Conservation (phyloP, 2,888 invertebrate species). For the Drosophila incognita region DNA sequence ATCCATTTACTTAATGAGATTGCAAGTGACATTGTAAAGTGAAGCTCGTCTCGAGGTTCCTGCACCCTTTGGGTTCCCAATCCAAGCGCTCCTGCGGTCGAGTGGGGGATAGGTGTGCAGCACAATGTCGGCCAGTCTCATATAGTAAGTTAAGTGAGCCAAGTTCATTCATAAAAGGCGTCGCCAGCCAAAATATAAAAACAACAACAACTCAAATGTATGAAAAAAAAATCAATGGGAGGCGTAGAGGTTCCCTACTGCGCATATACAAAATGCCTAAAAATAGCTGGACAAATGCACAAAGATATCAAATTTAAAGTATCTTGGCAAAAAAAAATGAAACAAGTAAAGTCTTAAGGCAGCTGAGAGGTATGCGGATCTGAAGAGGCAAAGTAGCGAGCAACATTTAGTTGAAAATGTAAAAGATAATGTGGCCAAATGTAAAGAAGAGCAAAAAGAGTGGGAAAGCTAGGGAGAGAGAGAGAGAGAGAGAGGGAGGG, state of each 20-base stretch:
- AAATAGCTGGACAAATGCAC: conserved; percentile 43
- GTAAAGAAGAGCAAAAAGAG: conserved; percentile 3
- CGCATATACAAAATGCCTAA: conserved; percentile 48
- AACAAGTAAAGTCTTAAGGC: background rate
- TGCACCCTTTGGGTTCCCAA: conserved; percentile 1
- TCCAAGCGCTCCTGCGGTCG: background rate
- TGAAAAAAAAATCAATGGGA: conserved; percentile 51
- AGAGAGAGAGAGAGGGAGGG: background rate
- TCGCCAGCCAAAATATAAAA: conserved; percentile 41
- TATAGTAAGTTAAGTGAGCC: conserved; percentile 53
- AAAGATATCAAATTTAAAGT: conserved; percentile 47
- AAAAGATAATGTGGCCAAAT: conserved; percentile 31
- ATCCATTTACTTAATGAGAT: conserved; percentile 77
- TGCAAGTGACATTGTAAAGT: conserved; percentile 69
- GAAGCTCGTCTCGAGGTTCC: background rate
- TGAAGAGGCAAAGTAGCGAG: conserved; percentile 47
- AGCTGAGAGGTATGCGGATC: conserved; percentile 9
- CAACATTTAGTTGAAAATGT: conserved; percentile 47
- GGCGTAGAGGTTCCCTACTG: conserved; percentile 25
- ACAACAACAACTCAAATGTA: conserved; percentile 23
- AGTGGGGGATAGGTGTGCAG: conserved; percentile 11
- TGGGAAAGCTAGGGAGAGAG: background rate
- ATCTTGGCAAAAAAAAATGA: conserved; percentile 21
- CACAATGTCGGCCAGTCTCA: conserved; percentile 45
- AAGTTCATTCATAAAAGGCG: conserved; percentile 77